Evolutionary conservation across 2,888 invertebrate genomes (phyloP).

Genomic region (Empis stercorea): DNA sequence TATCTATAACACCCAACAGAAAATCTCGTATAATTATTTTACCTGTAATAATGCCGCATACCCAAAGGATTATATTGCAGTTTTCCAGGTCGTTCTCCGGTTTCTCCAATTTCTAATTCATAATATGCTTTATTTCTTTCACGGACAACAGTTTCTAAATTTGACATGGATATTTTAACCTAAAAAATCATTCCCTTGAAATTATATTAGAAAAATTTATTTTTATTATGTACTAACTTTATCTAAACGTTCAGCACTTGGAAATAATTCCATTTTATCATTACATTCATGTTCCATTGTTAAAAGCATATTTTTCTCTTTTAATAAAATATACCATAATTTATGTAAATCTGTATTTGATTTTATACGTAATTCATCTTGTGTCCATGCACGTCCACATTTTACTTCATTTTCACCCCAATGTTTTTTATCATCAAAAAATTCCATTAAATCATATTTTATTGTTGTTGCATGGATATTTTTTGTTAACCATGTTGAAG

Average conservation of each 20-base stretch:
- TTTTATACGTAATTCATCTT: conserved; percentile 86
- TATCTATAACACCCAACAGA: neutral
- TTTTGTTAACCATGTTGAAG: neutral
- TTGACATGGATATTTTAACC: conserved; percentile 86
- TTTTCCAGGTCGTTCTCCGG: conserved; percentile 60
- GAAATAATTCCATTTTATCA: conserved; percentile 53
- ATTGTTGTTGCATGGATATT: conserved; percentile 29
- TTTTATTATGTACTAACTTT: conserved; percentile 61
- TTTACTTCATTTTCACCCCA: conserved; percentile 65
- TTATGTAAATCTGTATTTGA: conserved; percentile 93
- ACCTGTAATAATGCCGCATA: conserved; percentile 42
- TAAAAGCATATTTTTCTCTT: conserved; percentile 92
- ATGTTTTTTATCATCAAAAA: conserved; percentile 76
- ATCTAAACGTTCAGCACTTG: conserved; percentile 85
- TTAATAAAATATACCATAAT: conserved; percentile 82
- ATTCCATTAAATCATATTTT: conserved; percentile 59
- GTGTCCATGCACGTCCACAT: conserved; percentile 75
- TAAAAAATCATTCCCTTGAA: conserved; percentile 17
- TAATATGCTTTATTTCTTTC: conserved; percentile 88
- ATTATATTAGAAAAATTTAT: neutral
- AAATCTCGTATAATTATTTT: conserved; percentile 5
- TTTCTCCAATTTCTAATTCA: conserved; percentile 75
- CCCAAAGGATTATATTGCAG: conserved; percentile 48
- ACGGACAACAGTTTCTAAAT: conserved; percentile 76
- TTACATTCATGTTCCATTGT: conserved; percentile 87